Evolutionary conservation across 1,140 invertebrate species (phyloP).

Genomic region (Branchinecta lynchi): DNA sequence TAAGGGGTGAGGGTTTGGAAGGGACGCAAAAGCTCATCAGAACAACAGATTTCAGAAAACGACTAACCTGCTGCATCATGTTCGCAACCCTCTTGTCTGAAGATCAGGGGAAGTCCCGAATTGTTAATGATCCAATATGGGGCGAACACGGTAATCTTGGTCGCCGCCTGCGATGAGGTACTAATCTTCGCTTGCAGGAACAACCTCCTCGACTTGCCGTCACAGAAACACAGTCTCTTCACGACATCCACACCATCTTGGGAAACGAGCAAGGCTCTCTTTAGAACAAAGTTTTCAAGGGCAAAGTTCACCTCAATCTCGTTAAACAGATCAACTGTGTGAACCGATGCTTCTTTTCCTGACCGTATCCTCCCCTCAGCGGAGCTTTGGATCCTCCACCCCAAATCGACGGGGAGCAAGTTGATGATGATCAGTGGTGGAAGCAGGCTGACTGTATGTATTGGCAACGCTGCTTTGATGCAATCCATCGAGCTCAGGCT

Average conservation of each 20-base stretch:
- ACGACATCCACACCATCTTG: background rate
- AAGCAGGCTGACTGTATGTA: conserved; percentile 65
- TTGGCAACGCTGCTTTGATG: conserved; percentile 36
- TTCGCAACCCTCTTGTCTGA: conserved; percentile 64
- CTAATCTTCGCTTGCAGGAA: conserved; percentile 44
- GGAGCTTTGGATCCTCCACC: conserved; percentile 32
- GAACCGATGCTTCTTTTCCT: conserved; percentile 34
- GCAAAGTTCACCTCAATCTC: background rate
- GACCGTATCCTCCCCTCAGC: conserved; percentile 42
- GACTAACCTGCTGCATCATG: conserved; percentile 35
- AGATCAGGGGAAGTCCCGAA: conserved; percentile 83
- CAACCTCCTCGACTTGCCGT: background rate
- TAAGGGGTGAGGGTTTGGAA: too few relatives aligned
- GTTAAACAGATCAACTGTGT: conserved; percentile 20
- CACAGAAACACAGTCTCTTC: background rate
- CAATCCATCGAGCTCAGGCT: conserved; percentile 24
- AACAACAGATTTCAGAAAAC: too few relatives aligned
- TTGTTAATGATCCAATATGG: conserved; percentile 93
- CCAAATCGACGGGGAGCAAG: conserved; percentile 45
- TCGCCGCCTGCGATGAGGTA: conserved; percentile 36
- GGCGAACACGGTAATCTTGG: conserved; percentile 61
- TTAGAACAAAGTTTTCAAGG: background rate
- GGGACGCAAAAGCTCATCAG: too few relatives aligned
- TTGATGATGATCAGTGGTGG: conserved; percentile 62
- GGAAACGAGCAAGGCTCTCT: background rate